These are phyloP conservation scores for Melipona beecheii DNA, from an alignment of 2,888 invertebrate species.

Conservation along the genomic window DNA sequence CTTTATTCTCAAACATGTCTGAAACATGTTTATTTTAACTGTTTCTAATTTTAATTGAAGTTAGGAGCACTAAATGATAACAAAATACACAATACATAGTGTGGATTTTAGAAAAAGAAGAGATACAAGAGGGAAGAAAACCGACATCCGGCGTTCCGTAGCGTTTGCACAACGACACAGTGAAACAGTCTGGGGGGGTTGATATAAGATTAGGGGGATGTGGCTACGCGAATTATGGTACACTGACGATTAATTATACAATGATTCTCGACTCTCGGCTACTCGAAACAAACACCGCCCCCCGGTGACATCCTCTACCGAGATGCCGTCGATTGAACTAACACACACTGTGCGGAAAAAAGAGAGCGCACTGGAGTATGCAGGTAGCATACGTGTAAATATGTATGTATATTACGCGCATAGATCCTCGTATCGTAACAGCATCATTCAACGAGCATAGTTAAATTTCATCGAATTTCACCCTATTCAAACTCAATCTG, in stretches of 20 bases:
- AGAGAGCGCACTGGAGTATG: conserved; percentile 45
- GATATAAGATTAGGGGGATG: conserved; percentile 46
- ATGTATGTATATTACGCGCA: conserved; percentile 27
- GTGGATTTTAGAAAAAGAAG: neutral
- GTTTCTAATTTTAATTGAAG: neutral
- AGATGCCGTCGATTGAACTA: conserved; percentile 63
- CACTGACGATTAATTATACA: conserved; percentile 68
- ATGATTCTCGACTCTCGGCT: conserved; percentile 56
- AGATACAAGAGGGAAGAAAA: neutral
- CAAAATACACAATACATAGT: too few species aligned
- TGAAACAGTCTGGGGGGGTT: conserved; percentile 42
- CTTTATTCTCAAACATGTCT: neutral
- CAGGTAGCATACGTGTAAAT: conserved; percentile 53
- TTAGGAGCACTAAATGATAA: neutral
- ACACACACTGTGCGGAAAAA: conserved; percentile 72
- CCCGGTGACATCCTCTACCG: conserved; percentile 15
- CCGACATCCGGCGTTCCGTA: conserved; percentile 58
- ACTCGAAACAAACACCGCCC: conserved; percentile 39
- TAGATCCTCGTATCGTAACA: conserved; percentile 9
- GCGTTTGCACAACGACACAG: conserved; percentile 52
- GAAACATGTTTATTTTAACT: neutral
- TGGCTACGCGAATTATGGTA: conserved; percentile 54
- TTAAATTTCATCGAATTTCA: neutral
- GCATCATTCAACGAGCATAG: conserved; percentile 2
- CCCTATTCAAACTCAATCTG: neutral